Percentiles rank a stretch among this genome's conserved stretches.
These are phyloP conservation scores for Drosophila austrosaltans DNA, from an alignment of 2,888 invertebrate genomes.

Conservation along the genomic window DNA sequence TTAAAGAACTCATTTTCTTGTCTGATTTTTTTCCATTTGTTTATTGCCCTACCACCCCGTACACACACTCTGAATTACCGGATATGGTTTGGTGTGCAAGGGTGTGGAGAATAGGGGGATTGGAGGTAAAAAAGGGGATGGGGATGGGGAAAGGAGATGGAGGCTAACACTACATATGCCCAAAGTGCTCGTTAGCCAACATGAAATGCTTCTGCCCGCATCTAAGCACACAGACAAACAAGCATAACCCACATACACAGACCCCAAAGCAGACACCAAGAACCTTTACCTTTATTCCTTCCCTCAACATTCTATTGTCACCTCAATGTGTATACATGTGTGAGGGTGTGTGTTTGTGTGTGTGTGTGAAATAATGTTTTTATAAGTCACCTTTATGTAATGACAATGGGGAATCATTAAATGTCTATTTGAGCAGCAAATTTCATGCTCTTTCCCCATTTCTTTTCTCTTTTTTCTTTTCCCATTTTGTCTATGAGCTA, in stretches of 20 bases:
- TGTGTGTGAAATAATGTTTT: constrained; percentile 73
- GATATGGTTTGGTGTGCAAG: not conserved
- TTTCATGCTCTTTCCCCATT: constrained; percentile 16
- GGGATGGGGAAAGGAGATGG: not conserved
- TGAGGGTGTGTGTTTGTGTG: constrained; percentile 26
- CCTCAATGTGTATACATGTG: not conserved
- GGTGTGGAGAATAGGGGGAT: too few species aligned
- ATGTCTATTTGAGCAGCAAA: constrained; percentile 69
- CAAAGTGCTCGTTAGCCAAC: constrained; percentile 75
- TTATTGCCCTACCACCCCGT: not conserved
- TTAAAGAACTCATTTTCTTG: constrained; percentile 7
- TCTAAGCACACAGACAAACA: constrained; percentile 43
- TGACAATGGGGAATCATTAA: constrained; percentile 79
- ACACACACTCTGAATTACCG: constrained; percentile 2
- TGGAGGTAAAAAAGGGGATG: too few species aligned
- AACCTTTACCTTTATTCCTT: constrained; percentile 17
- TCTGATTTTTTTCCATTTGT: constrained; percentile 6
- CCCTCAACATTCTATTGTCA: constrained; percentile 25
- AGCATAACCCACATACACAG: constrained; percentile 14
- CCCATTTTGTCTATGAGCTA: constrained; percentile 21
- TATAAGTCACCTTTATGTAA: constrained; percentile 77
- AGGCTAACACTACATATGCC: constrained; percentile 53
- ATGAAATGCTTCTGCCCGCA: constrained; percentile 66
- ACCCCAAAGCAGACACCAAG: constrained; percentile 30
- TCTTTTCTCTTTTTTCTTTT: not conserved